Evolutionary conservation across 2,888 invertebrate genomes (phyloP).

Genomic region (Tiliacea aurago): DNA sequence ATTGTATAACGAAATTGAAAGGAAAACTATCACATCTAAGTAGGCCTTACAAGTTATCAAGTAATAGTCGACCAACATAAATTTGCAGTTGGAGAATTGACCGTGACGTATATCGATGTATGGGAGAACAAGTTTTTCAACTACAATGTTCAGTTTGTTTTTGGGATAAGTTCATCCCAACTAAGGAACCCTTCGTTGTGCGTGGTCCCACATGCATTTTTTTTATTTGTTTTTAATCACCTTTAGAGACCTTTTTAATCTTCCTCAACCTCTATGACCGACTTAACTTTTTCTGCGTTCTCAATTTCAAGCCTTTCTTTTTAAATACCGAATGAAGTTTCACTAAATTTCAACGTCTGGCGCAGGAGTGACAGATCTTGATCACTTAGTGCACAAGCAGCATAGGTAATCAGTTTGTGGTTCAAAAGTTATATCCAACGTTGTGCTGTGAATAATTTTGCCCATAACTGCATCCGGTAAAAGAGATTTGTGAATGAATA

Average conservation of each 20-base stretch:
- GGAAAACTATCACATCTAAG: too few species aligned
- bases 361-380: conserved; percentile 30
- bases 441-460: conserved; percentile 40
- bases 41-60: too few species aligned
- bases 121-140: too few species aligned
- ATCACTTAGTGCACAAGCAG: conserved; percentile 38
- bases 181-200: too few species aligned
- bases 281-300: conserved; percentile 13
- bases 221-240: too few species aligned
- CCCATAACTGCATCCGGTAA: conserved; percentile 5
- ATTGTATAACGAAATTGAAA: too few species aligned
- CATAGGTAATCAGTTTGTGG: conserved; percentile 33
- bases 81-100: too few species aligned
- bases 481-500: conserved; percentile 7
- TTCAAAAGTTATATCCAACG: conserved; percentile 1
- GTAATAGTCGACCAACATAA: too few species aligned
- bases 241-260: neutral
- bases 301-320: conserved; percentile 46
- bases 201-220: too few species aligned
- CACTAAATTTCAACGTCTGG: conserved; percentile 31
- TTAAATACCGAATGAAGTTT: conserved; percentile 48
- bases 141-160: too few species aligned
- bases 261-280: neutral
- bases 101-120: too few species aligned
- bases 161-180: too few species aligned